Conservation (phyloP, 1,140 invertebrate species). For the Polyergus mexicanus region DNA sequence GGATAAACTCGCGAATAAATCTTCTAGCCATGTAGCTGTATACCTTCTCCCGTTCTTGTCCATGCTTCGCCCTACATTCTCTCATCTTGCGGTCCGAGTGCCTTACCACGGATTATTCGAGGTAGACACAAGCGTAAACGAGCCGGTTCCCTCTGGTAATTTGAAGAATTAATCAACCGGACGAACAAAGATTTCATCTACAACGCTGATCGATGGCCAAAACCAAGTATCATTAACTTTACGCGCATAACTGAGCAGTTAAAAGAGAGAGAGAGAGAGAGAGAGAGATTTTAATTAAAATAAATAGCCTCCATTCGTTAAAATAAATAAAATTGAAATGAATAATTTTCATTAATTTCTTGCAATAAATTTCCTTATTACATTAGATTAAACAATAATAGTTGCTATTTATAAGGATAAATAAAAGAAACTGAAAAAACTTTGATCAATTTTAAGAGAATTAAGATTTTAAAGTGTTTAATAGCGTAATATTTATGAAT, state of each 20-base stretch:
- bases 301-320: neutral
- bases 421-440: neutral
- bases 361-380: neutral
- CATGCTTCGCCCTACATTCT: conserved; percentile 36
- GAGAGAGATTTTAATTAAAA: neutral
- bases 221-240: conserved; percentile 51
- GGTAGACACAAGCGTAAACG: conserved; percentile 56
- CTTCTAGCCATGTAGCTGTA: conserved; percentile 60
- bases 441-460: neutral
- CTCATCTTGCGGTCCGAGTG: conserved; percentile 53
- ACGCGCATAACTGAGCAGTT: conserved; percentile 39
- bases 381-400: neutral
- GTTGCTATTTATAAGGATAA: neutral
- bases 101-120: conserved; percentile 41
- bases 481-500: too few relatives aligned
- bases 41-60: conserved; percentile 38
- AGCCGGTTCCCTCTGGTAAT: conserved; percentile 46
- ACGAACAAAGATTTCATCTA: conserved; percentile 48
- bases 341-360: neutral
- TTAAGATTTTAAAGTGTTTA: neutral
- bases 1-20: conserved; percentile 73
- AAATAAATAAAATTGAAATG: conserved; percentile 14
- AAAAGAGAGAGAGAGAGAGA: neutral
- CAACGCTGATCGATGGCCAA: conserved; percentile 46
- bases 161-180: conserved; percentile 57